These are phyloP conservation scores for Synaphobranchus kaupii DNA, from an alignment of 2,797 vertebrate genomes.

Conservation along the genomic window DNA sequence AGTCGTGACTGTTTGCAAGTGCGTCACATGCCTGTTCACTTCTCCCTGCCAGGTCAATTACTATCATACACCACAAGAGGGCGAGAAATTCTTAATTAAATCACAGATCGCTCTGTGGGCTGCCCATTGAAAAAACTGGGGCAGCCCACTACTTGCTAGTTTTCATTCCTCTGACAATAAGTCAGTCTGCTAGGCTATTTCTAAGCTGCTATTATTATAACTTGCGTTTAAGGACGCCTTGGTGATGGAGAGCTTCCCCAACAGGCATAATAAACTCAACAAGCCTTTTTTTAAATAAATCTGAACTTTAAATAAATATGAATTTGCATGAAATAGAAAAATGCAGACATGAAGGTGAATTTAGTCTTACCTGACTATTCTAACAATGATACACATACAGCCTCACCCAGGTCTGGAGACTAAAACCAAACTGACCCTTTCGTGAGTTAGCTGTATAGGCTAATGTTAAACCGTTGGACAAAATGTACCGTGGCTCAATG, in stretches of 20 bases:
- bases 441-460: background rate
- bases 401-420: background rate
- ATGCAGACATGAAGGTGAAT: background rate
- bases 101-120: background rate
- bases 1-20: slow-evolving; percentile 26
- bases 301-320: background rate
- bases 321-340: background rate
- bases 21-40: slow-evolving; percentile 6
- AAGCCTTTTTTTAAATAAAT: background rate
- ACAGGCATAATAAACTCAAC: background rate
- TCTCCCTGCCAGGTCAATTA: slow-evolving; percentile 22
- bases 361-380: background rate
- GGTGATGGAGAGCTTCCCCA: background rate
- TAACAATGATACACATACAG: background rate
- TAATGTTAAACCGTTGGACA: background rate
- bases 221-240: background rate
- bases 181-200: background rate
- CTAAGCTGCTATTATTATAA: background rate
- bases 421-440: background rate
- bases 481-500: background rate
- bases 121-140: slow-evolving; percentile 17
- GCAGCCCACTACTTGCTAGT: background rate
- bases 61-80: slow-evolving; percentile 29
- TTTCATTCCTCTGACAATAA: slow-evolving; percentile 1
- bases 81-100: slow-evolving; percentile 23